Conservation (phyloP, 2,113 vertebrate genomes). For the Sturnus vulgaris region DNA sequence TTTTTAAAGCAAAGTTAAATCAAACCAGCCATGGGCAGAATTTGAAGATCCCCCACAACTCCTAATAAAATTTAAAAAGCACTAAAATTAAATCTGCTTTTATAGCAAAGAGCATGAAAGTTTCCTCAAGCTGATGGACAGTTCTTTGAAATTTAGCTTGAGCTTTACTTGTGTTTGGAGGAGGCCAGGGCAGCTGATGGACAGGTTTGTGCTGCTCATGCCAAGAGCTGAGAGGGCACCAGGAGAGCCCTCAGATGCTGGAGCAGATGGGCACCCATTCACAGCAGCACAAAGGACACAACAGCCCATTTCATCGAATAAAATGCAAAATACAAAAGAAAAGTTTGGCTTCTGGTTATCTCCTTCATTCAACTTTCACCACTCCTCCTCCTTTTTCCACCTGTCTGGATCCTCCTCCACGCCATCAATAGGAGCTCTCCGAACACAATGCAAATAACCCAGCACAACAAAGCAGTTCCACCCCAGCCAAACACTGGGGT, state of each 20-base stretch:
- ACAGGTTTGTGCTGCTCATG: background rate
- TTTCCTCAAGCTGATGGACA: background rate
- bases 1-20: background rate
- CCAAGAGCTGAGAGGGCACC: constrained; percentile 21
- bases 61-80: background rate
- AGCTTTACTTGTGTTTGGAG: constrained; percentile 32
- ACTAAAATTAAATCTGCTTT: constrained; percentile 6
- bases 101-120: background rate
- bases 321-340: background rate
- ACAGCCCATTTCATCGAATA: background rate
- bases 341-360: constrained; percentile 40
- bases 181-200: constrained; percentile 1
- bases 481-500: background rate
- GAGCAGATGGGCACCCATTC: constrained; percentile 73
- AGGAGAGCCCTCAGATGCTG: background rate
- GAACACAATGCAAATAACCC: background rate
- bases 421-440: background rate
- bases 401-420: background rate
- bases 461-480: background rate
- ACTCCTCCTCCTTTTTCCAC: constrained; percentile 54
- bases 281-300: constrained; percentile 58
- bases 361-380: constrained; percentile 1
- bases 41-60: background rate
- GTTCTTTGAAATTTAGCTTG: background rate
- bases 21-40: background rate